Percentiles rank a stretch among this genome's conserved stretches.
Evolutionary conservation across 1,140 invertebrate species (phyloP).

Genomic region (Nylanderia fulva): DNA sequence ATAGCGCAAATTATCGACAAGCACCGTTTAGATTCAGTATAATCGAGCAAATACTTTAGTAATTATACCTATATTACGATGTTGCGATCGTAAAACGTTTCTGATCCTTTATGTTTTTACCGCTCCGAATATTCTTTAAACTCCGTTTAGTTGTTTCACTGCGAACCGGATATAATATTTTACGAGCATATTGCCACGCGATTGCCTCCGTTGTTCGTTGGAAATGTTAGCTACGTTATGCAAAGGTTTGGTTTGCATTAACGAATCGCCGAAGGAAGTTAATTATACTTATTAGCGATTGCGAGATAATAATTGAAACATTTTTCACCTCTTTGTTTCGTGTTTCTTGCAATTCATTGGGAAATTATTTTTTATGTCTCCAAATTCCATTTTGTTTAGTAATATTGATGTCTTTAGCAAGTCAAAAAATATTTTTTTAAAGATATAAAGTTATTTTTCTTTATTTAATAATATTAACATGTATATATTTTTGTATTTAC

Average conservation of each 20-base stretch:
- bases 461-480: too few species aligned
- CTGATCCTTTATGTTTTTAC: neutral
- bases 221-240: conserved; percentile 12
- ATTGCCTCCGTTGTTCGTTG: neutral
- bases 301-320: conserved; percentile 19
- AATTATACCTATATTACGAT: neutral
- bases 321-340: neutral
- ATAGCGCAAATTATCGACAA: neutral
- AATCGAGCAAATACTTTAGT: conserved; percentile 30
- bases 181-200: neutral
- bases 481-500: neutral
- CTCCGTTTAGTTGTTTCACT: neutral
- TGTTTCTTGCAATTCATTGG: neutral
- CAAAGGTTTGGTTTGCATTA: neutral
- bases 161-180: neutral
- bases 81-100: neutral
- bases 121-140: neutral
- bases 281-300: conserved; percentile 8
- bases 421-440: neutral
- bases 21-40: neutral
- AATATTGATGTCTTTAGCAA: neutral
- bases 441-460: too few species aligned
- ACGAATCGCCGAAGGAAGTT: neutral
- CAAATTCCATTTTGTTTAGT: neutral
- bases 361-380: neutral